phyloP scores from a whole-genome alignment of 2,113 vertebrate species.

The Rhinoderma darwinii region DNA sequence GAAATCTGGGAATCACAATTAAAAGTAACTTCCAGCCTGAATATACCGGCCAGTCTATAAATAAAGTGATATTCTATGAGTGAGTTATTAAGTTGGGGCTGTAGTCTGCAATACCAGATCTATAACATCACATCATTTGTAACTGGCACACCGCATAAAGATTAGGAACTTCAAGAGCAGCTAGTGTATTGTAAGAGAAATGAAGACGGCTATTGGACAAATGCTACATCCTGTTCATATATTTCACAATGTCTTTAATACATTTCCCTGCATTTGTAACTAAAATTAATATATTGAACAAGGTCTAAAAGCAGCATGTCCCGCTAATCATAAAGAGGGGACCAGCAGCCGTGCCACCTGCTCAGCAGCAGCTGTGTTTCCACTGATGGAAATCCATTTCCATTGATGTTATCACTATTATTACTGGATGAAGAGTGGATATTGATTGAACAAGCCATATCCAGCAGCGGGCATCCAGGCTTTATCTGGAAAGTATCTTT shows the following conservation, averaged over 20 bases:
- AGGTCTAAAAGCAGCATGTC: background rate
- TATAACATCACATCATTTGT: background rate
- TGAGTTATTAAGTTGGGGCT: background rate
- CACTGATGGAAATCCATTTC: background rate
- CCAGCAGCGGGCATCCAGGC: background rate
- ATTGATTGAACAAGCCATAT: background rate
- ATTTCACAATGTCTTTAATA: background rate
- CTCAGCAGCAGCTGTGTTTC: background rate
- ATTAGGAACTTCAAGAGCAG: background rate
- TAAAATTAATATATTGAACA: background rate
- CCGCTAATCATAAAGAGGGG: background rate
- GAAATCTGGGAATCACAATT: too few relatives aligned
- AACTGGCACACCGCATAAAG: background rate
- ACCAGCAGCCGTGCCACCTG: slow-evolving; percentile 1
- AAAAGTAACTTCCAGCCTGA: background rate
- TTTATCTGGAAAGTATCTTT: background rate
- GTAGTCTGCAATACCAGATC: background rate
- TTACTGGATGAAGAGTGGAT: background rate
- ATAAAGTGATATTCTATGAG: background rate
- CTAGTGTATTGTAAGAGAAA: background rate
- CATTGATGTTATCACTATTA: background rate
- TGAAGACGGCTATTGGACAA: background rate
- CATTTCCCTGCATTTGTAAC: background rate
- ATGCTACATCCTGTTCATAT: background rate
- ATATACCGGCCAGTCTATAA: background rate